Base-by-base conservation (phyloP, 2,113 vertebrate genomes). In the Ptychochromis oligacanthus region DNA sequence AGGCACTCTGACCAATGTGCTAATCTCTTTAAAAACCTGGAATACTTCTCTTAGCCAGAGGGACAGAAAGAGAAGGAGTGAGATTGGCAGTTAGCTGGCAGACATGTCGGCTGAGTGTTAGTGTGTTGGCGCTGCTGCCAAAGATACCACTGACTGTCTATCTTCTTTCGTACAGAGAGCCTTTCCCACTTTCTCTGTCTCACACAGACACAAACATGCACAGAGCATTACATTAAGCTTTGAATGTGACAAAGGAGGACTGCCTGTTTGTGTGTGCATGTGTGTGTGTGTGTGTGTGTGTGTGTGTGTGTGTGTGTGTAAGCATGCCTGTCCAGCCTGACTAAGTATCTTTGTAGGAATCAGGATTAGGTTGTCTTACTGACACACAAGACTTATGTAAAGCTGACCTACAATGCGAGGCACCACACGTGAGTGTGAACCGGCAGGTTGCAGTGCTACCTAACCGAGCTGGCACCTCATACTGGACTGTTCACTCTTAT, bases 11-110 rank as follows among this genome's bases (percentile, higher is more conserved):
- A 65, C 60, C 65, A 67, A 34, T 13, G 56, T 40, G 15, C 28
- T 82, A 72, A 79, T 86, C 49, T 77, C 49, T 34, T 2, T 11
- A 75, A 74, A 82, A 72, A 46, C 62, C 72, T 81, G 24, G 28
- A 83, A 65, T 26, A 9, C 67, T 75, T 85, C 40, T 56, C 54
- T 60, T 10, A 12, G 43, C 31, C 46, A 83, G n/a, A 59, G n/a
- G 56, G 56, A 56, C 58, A 64, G 72, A 72, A 54, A 76, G 56
- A 43, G 38, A 49, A 59, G 14, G 26, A 49, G 9, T 14, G 34
- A 60, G 81, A 77, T 49, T 88, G 88, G 78, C 89, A 89, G 89
- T 75, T 58, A 58, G 75, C 61, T 86, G 90, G 84, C 86, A 88
- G 83, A 83, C 89, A 61, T 79, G 88, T 58, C 14, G 65, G 64